Evolutionary conservation across 2,113 vertebrate species (phyloP).

Genomic region (Cyphomyrus plagiostoma): DNA sequence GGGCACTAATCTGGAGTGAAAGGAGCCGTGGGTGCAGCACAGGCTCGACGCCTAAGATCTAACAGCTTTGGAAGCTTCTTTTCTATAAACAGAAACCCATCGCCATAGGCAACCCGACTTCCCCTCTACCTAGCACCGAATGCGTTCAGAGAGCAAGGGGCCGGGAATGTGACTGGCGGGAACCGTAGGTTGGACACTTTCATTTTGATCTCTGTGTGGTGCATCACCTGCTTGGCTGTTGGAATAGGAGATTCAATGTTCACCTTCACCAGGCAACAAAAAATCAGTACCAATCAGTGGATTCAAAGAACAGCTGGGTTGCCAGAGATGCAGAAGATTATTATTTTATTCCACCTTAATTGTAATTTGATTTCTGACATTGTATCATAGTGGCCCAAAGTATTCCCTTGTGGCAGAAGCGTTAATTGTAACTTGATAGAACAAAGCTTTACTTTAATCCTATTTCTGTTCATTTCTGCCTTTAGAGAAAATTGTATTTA

Average conservation of each 20-base stretch:
- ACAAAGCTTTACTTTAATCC: neutral
- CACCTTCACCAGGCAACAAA: neutral
- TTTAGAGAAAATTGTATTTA: neutral
- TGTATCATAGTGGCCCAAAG: neutral
- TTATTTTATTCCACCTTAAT: neutral
- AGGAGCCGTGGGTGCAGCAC: neutral
- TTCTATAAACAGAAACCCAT: neutral
- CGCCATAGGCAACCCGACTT: neutral
- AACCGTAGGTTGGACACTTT: neutral
- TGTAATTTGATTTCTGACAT: neutral
- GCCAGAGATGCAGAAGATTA: neutral
- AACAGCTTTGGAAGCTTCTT: neutral
- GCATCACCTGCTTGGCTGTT: neutral
- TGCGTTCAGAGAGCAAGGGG: neutral
- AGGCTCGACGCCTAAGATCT: neutral
- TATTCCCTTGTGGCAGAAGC: neutral
- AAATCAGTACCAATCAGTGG: neutral
- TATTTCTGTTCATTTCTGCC: slow-evolving; percentile 2
- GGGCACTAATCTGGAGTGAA: neutral
- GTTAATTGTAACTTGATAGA: neutral
- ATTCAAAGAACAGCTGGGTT: neutral
- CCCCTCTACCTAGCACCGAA: neutral
- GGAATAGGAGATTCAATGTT: neutral
- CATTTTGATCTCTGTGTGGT: neutral
- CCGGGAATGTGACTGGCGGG: neutral